phyloP scores from a whole-genome alignment of 2,113 vertebrate genomes.

The Thamnophis sirtalis region DNA sequence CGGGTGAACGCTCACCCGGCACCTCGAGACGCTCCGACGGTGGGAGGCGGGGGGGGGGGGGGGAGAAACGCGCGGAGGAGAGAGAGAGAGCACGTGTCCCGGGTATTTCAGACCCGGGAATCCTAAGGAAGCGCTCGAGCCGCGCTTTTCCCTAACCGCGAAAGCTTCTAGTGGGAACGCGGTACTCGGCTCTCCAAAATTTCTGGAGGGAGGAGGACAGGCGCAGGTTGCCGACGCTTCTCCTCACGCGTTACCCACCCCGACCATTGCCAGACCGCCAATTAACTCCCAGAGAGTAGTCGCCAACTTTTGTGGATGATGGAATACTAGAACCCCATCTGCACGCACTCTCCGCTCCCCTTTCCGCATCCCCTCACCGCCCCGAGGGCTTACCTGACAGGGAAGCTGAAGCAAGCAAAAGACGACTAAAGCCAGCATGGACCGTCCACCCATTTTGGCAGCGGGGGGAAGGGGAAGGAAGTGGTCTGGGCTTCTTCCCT shows the following conservation, averaged over 20 bases:
- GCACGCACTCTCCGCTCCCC: not conserved
- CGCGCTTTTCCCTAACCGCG: not conserved
- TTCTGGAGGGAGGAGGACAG: not conserved
- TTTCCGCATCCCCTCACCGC: no score
- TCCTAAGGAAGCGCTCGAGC: not conserved
- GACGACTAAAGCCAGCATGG: constrained; percentile 77
- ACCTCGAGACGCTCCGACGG: not conserved
- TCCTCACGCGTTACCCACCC: not conserved
- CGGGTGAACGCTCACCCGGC: not conserved
- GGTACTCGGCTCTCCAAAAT: not conserved
- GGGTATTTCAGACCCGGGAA: not conserved
- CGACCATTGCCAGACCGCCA: not conserved
- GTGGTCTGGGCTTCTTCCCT: not conserved
- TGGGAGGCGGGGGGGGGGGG: not conserved
- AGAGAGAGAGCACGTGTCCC: not conserved
- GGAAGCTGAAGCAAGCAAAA: constrained; percentile 81
- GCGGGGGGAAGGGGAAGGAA: not conserved
- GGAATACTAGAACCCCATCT: not conserved
- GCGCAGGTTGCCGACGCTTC: not conserved
- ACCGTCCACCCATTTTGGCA: constrained; percentile 84
- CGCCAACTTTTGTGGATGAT: not conserved
- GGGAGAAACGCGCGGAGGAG: not conserved
- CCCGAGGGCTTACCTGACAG: constrained; percentile 79
- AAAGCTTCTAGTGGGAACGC: not conserved
- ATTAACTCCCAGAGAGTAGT: not conserved